phyloP scores from a whole-genome alignment of 92 coral and sea anemone genomes.

The Plumapathes pennacea region DNA sequence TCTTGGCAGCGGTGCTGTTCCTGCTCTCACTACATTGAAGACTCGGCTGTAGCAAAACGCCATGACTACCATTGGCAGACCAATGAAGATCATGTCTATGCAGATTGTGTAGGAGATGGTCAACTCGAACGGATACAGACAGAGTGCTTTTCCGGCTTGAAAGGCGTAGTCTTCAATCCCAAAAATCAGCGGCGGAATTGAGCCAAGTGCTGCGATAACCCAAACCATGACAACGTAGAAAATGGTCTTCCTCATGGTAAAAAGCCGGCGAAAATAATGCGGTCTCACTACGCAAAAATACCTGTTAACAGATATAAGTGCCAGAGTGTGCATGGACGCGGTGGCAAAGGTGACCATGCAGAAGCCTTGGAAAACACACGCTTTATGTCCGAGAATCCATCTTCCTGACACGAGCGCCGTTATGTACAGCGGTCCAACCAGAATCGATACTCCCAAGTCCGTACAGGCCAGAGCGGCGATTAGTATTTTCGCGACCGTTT shows the following conservation, averaged over 20 bases:
- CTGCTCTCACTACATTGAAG: slow-evolving; percentile 6
- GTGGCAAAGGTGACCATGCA: slow-evolving; percentile 31
- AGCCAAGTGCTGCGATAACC: slow-evolving; percentile 7
- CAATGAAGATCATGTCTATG: slow-evolving; percentile 20
- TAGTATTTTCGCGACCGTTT: slow-evolving; percentile 9
- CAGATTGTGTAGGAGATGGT: slow-evolving; percentile 32
- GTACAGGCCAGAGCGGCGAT: slow-evolving; percentile 23
- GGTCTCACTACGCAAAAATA: slow-evolving; percentile 31
- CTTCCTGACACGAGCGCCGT: slow-evolving; percentile 7
- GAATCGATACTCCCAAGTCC: slow-evolving; percentile 18
- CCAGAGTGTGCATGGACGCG: slow-evolving; percentile 18
- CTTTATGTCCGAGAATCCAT: slow-evolving; percentile 11
- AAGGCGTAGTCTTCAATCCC: slow-evolving; percentile 18
- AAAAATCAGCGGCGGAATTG: slow-evolving; percentile 10
- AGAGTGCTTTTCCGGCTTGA: slow-evolving; percentile 32
- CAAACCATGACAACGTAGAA: slow-evolving; percentile 13
- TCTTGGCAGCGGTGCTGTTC: slow-evolving; percentile 11
- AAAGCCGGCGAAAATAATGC: slow-evolving; percentile 16
- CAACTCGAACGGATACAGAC: slow-evolving; percentile 38
- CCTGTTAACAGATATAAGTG: slow-evolving; percentile 28
- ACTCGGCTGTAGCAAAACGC: slow-evolving; percentile 25
- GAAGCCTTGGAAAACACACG: slow-evolving; percentile 35
- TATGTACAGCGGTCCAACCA: slow-evolving; percentile 22
- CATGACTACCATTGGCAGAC: slow-evolving; percentile 9
- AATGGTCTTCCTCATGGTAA: slow-evolving; percentile 16